Base-by-base conservation (phyloP, 53 echinoderm and acorn worm species). In the Paelopatides confundens region DNA sequence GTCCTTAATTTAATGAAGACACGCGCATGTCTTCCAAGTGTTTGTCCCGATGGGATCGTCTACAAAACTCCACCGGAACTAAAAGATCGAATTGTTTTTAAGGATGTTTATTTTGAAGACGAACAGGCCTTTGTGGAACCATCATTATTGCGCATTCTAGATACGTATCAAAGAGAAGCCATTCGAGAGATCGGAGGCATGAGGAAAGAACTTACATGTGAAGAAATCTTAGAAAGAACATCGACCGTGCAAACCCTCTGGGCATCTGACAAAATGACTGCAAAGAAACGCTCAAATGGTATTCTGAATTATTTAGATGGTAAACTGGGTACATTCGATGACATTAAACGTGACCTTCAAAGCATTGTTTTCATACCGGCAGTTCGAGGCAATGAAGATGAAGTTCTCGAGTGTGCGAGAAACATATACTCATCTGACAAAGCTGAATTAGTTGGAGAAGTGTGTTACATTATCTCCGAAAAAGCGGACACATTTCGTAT, bases 1-100 rank as follows among this genome's bases (percentile, higher is more conserved):
- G 23, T 90, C 4, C 32, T 35, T 8, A 11, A 62, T 35, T 63
- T 39, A 28, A 26, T 90, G 63, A 90, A 86, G 69, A 58, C 30
- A 29, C 64, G 65, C 4, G 63, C 33, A 30, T 90, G 90, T 67
- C 79, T 90, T 52, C 90, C 90, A 34, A 38, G 65, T 18, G 24
- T 5, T 33, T 53, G 9, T 13, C 74, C 54, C 5, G 6, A 24
- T 3, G 62, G 63, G 29, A 21, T 23, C n/a, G 10, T 63, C 10
- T 81, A 65, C 5, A 65, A 52, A 66, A 85, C 48, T 21, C 85
- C 90, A 46, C 31, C 67, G 28, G 77, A 65, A 35, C 85, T 90
- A 24, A 31, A 65, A 48, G 76, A 90, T 76, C 90, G 76, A 5
- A 23, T 4, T 1, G 11, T 7, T 3, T 82, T 82, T 35, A 62